A percentile compares a stretch with the other conserved stretches of the same genome.
Evolutionary conservation across 2,113 vertebrate species (phyloP).

Genomic region (Pygoscelis adeliae): DNA sequence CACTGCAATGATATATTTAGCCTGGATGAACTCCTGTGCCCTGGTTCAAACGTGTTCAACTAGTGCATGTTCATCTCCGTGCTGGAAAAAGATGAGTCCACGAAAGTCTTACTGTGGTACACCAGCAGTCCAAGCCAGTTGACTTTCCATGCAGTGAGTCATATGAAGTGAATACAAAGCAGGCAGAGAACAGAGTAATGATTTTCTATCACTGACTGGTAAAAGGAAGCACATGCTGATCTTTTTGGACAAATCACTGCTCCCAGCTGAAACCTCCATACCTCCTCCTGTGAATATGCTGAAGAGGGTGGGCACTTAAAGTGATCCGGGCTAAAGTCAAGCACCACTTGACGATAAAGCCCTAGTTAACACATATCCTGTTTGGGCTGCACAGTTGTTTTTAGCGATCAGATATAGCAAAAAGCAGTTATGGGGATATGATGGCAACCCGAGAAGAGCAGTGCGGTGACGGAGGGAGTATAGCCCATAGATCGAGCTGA

Average conservation of each 20-base stretch:
- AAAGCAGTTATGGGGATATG: background rate
- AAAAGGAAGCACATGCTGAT: background rate
- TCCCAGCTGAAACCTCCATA: background rate
- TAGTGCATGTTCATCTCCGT: background rate
- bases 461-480: background rate
- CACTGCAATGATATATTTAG: slow-evolving; percentile 34
- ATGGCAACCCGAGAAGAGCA: background rate
- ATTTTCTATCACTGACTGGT: background rate
- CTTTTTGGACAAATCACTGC: background rate
- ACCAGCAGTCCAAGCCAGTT: background rate
- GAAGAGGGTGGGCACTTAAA: background rate
- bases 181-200: background rate
- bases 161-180: background rate
- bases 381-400: background rate
- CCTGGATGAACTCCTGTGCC: background rate
- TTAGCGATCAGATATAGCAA: background rate
- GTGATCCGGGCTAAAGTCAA: background rate
- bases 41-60: background rate
- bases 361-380: background rate
- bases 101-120: background rate
- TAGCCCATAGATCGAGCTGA: background rate
- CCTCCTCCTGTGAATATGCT: background rate
- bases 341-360: background rate
- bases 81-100: slow-evolving; percentile 2
- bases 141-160: background rate